Conservation (phyloP, 2,888 invertebrate genomes). For the Watsonalla cultraria region DNA sequence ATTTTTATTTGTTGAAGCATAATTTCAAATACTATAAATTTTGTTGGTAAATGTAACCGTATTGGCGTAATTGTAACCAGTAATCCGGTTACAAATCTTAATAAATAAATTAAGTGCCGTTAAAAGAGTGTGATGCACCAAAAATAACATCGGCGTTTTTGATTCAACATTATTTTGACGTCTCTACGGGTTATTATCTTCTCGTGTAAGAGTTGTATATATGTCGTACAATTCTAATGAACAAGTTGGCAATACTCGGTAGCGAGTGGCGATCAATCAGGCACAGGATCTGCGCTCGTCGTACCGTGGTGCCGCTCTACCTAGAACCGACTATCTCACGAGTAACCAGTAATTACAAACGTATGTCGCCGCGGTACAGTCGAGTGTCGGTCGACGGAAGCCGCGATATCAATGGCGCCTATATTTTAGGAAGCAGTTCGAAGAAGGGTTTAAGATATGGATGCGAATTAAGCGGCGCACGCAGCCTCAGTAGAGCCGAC, state of each 20-base stretch:
- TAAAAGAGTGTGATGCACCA: no score
- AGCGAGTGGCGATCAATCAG: conserved; percentile 51
- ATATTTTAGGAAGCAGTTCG: conserved; percentile 76
- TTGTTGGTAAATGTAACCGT: no score
- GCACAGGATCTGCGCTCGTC: conserved; percentile 71
- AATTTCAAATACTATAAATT: conserved; percentile 3
- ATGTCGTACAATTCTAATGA: background rate
- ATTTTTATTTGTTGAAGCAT: conserved; percentile 40
- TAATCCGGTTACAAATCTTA: no score
- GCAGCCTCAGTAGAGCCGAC: conserved; percentile 59
- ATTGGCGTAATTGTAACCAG: no score
- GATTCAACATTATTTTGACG: no score
- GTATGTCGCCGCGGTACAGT: conserved; percentile 38
- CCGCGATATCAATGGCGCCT: conserved; percentile 50
- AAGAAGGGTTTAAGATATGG: conserved; percentile 49
- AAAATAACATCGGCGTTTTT: no score
- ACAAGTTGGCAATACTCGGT: background rate
- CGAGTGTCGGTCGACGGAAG: conserved; percentile 37
- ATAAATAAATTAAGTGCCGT: no score
- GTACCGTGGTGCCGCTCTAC: conserved; percentile 66
- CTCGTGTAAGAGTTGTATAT: background rate
- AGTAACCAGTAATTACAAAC: conserved; percentile 30
- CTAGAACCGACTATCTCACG: conserved; percentile 40
- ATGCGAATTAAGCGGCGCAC: conserved; percentile 56
- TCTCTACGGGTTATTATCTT: background rate